phyloP scores from a whole-genome alignment of 1,140 invertebrate species.

The Drosophila sturtevanti region DNA sequence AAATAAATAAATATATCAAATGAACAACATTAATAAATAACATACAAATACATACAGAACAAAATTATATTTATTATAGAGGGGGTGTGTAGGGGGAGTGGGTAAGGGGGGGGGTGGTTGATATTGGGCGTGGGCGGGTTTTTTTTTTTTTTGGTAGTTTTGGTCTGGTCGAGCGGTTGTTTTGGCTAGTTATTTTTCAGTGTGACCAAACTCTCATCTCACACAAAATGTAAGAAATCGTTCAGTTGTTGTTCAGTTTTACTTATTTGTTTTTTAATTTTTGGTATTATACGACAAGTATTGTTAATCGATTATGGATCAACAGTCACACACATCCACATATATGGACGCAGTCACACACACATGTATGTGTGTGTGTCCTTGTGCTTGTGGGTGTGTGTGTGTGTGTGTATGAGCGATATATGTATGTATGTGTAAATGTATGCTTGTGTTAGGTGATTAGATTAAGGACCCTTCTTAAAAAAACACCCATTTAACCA shows the following conservation, averaged over 20 bases:
- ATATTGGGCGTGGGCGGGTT: background rate
- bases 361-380: background rate
- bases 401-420: background rate
- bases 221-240: background rate
- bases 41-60: constrained; percentile 43
- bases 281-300: too few relatives aligned
- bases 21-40: constrained; percentile 43
- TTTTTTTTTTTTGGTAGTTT: background rate
- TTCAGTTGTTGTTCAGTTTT: constrained; percentile 1
- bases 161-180: too few relatives aligned
- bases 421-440: background rate
- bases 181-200: background rate
- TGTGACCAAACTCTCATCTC: background rate
- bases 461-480: background rate
- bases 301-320: background rate
- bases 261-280: background rate
- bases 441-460: background rate
- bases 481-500: background rate
- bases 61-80: constrained; percentile 12
- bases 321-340: constrained; percentile 1
- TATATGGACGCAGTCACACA: background rate
- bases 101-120: background rate
- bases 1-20: constrained; percentile 20
- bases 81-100: background rate
- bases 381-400: background rate